Evolutionary conservation across 2,797 vertebrate genomes (phyloP), one percentile per base, ranked within the genome.

Genomic region (Miichthys miiuy): DNA sequence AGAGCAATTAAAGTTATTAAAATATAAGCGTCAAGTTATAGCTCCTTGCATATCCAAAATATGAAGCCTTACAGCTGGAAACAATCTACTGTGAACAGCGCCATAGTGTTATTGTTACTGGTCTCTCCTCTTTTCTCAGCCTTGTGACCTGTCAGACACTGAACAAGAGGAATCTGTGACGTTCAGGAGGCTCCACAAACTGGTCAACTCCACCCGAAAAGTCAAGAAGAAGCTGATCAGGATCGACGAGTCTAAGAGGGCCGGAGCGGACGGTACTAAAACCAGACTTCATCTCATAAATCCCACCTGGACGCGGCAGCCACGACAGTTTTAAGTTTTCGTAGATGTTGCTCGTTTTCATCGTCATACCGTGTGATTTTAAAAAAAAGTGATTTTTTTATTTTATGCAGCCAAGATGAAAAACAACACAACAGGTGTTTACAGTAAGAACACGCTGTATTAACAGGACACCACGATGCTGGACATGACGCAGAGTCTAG

Each of bases 171-270:
- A 99, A 62, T 96, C 96, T 0, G 92, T 96, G 92, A 96, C 97
- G 56, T 99, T 99, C 94, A 96, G 95, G 89, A 95, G 97, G 71
- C 95, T 99, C 73, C 97, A 99, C 83, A 99, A 97, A 91, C 94
- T 99, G 88, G 97, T 99, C 66, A 97, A 93, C 94, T 99, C 98
- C 21, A 98, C 97, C 52, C 96, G 97, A 42, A 97, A 97, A 87
- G 96, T 96, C 77, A 97, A 96, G 90, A 99, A 98, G 94, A 99
- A 99, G 94, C 96, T 98, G 65, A 96, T 98, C 90, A 94, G 93
- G 84, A 96, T 97, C 69, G 97, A 99, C 47, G 98, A 99, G 88
- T 94, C 95, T 81, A 97, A 96, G 93, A 97, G 95, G 83, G 91
- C 94, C 20, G 95, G 84, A 90, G 88, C 91, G 2, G 97, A 97